Base-by-base conservation (phyloP, 2,888 invertebrate genomes). In the Polymixis flavicincta region DNA sequence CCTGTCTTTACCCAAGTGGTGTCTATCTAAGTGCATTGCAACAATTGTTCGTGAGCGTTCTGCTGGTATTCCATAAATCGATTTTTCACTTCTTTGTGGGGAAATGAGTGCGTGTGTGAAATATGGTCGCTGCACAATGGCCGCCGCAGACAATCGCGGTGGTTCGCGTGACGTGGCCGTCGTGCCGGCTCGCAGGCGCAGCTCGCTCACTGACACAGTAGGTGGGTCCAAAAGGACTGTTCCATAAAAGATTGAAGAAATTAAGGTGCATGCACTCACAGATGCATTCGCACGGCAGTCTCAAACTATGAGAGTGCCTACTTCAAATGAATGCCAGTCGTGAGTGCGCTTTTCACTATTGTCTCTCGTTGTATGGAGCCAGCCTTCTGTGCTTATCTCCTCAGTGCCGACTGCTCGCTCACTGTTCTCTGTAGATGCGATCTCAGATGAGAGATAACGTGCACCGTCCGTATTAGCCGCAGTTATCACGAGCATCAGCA, bases 1-100 rank as follows among this genome's bases (percentile, higher is more conserved):
- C 82, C 76, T 76, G 86, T 61, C 64, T 54, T 0, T 11, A 25
- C 42, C 50, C 42, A 61, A 5, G 19, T 52, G 57, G 45, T 28
- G 45, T 14, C 11, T 45, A 52, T n/a, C n/a, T 77, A 77, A 74
- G 74, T 72, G 72, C 84, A 69, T 63, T 59, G 60, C 52, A 74
- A 80, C 67, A 74, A 80, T 82, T 69, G 76, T 68, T 72, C 54
- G 73, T 68, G 74, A 74, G 77, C 64, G 64, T 50, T 75, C 71
- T 73, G 63, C 61, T 72, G 69, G 70, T 67, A 70, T 85, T 78
- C 84, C 63, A 55, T 83, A 77, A 85, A 82, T 82, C 78, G 71
- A 80, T 82, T 80, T 85, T 83, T 85, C 76, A 79, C 80, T 78
- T 79, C 65, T 87, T 79, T 76, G 74, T 83, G 64, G 59, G 32